phyloP scores from a whole-genome alignment of 2,797 vertebrate species.

The Coregonus sp. region DNA sequence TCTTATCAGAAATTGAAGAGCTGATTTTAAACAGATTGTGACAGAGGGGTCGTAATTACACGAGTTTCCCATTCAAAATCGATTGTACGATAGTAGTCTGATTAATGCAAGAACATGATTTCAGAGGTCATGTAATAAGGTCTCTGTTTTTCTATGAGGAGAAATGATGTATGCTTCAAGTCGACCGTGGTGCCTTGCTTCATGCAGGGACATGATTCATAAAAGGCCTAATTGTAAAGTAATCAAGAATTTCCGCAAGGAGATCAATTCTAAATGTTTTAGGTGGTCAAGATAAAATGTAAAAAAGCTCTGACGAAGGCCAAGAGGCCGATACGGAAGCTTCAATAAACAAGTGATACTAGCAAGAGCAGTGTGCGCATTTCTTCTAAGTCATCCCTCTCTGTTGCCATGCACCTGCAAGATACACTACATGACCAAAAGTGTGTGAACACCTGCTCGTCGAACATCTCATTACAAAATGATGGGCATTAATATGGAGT shows the following conservation, averaged over 20 bases:
- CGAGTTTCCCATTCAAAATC: conserved; percentile 45
- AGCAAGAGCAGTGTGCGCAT: too few species aligned
- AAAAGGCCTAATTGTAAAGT: background rate
- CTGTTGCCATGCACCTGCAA: too few species aligned
- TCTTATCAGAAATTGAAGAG: background rate
- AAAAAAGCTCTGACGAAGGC: too few species aligned
- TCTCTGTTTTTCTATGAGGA: conserved; percentile 45
- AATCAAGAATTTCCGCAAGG: background rate
- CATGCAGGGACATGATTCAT: background rate
- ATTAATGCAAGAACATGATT: conserved; percentile 19
- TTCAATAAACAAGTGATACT: too few species aligned
- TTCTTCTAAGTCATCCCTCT: too few species aligned
- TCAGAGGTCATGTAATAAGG: conserved; percentile 48
- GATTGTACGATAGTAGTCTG: conserved; percentile 47
- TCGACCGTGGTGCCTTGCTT: background rate
- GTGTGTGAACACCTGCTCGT: too few species aligned
- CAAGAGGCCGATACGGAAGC: too few species aligned
- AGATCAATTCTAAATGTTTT: background rate
- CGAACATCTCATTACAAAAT: too few species aligned
- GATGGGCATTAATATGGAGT: too few species aligned
- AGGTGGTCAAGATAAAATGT: conserved; percentile 7
- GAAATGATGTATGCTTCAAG: conserved; percentile 12
- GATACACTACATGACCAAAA: too few species aligned
- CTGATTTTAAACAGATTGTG: conserved; percentile 42
- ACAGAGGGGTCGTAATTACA: conserved; percentile 35